Evolutionary conservation across 2,797 vertebrate genomes (phyloP), one percentile per base, ranked within the genome.

Genomic region (Syngnathus acus): DNA sequence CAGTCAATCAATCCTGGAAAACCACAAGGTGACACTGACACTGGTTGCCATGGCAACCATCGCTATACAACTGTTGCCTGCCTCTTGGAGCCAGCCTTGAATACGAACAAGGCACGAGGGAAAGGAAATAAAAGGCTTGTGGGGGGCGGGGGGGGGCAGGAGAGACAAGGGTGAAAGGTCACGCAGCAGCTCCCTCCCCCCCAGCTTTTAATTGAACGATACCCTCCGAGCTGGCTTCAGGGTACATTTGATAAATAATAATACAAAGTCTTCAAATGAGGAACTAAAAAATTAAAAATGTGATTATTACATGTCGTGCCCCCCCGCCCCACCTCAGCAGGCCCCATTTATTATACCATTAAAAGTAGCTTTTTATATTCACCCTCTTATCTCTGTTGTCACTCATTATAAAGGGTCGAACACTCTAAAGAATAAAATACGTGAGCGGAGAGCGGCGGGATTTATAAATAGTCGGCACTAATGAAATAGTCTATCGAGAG

Each of bases 1-100:
- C 77, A 78, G 84, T 87, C 87, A 86, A 87, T 89, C 87, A 86
- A 82, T 87, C 79, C 78, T 69, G 74, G 73, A 73, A 81, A 87
- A 85, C 80, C 82, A 72, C 85, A 87, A 88, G 84, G 86, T 88
- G 87, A 88, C 85, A 85, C 42, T 48, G 75, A 64, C 48, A 37
- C 58, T 55, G 86, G 60, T 88, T 78, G 85, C 75, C 88, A 53
- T 73, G 84, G 86, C 67, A 90, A 90, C 88, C 82, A 84, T 69
- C 32, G 63, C 82, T 68, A 80, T 79, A 85, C 79, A 86, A 88
- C 85, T 81, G 86, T 88, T 89, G 87, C 86, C 81, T 82, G 85
- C 87, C 84, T 82, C 78, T 53, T 16, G 69, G 73, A 55, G 59
- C 81, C 21, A 81, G 79, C 72, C 74, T 72, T 64, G 74, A 82